A percentile compares a stretch with the other conserved stretches of the same genome.
phyloP scores from a whole-genome alignment of 2,888 invertebrate genomes.

The Pemphredon lugubris region DNA sequence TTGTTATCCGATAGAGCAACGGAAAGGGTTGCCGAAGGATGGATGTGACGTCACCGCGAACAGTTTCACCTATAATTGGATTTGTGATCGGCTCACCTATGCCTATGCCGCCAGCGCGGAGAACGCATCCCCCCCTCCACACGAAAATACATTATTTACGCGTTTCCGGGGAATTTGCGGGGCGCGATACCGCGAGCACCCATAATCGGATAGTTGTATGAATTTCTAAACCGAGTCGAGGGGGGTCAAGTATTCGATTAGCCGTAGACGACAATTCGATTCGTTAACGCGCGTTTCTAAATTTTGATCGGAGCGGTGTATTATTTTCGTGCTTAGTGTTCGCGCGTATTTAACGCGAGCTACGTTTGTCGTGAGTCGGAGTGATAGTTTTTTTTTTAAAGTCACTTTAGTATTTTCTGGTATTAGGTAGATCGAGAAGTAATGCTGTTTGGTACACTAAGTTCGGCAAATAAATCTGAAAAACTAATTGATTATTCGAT shows the following conservation, averaged over 20 bases:
- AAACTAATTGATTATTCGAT: too few relatives aligned
- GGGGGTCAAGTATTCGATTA: conserved; percentile 20
- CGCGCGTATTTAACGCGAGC: too few relatives aligned
- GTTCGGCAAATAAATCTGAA: too few relatives aligned
- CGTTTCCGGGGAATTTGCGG: conserved; percentile 23
- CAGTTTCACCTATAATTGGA: conserved; percentile 72
- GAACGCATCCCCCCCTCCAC: conserved; percentile 24
- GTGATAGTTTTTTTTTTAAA: too few relatives aligned
- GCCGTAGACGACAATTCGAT: not conserved
- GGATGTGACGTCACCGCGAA: conserved; percentile 69
- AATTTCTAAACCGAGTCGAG: conserved; percentile 11
- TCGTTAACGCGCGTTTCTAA: too few relatives aligned
- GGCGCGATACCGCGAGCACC: conserved; percentile 3
- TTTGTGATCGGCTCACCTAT: conserved; percentile 61
- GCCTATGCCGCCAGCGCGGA: conserved; percentile 20
- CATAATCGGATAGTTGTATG: conserved; percentile 20
- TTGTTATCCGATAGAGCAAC: conserved; percentile 69
- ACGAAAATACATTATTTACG: conserved; percentile 62
- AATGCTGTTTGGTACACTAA: too few relatives aligned
- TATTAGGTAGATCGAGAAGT: too few relatives aligned
- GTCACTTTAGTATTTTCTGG: too few relatives aligned
- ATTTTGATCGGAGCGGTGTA: too few relatives aligned
- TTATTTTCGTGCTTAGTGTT: not conserved
- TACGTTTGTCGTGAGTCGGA: too few relatives aligned
- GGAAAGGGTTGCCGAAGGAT: conserved; percentile 66